These are phyloP conservation scores for Oryzias javanicus DNA, from an alignment of 2,113 vertebrate genomes.

Conservation along the genomic window DNA sequence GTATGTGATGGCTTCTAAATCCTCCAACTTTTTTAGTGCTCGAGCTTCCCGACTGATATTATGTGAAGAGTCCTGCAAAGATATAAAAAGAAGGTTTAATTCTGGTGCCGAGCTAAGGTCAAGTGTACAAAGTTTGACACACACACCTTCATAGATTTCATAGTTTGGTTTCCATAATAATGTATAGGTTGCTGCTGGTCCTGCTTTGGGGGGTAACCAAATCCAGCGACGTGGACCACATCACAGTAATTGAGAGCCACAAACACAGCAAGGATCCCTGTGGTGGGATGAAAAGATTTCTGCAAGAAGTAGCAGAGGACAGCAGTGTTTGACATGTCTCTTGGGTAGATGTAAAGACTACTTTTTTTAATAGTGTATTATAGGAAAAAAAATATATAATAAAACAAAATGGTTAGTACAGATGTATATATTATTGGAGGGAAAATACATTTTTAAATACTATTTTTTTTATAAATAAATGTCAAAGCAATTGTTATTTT, in stretches of 20 bases:
- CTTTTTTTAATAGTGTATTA: too few relatives aligned
- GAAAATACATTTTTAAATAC: too few relatives aligned
- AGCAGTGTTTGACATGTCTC: neutral
- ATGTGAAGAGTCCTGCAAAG: conserved; percentile 72
- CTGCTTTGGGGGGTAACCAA: conserved; percentile 83
- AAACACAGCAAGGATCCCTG: conserved; percentile 87
- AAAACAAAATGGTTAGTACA: too few relatives aligned
- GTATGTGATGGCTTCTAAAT: conserved; percentile 65
- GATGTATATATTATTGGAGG: too few relatives aligned
- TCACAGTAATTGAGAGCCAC: conserved; percentile 93
- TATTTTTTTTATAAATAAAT: too few relatives aligned
- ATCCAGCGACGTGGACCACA: conserved; percentile 88
- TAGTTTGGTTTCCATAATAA: conserved; percentile 86
- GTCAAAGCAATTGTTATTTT: too few relatives aligned
- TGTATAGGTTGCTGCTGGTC: conserved; percentile 85
- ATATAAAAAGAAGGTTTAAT: conserved; percentile 2
- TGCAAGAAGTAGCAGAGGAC: conserved; percentile 46
- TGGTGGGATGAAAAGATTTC: conserved; percentile 83
- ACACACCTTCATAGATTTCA: conserved; percentile 89
- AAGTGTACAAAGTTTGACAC: neutral
- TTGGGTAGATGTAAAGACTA: too few relatives aligned
- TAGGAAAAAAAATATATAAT: too few relatives aligned
- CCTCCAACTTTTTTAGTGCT: conserved; percentile 73
- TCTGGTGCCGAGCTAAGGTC: neutral
- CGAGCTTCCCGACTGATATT: conserved; percentile 71